phyloP scores from a whole-genome alignment of 1,140 invertebrate genomes.

The Galleria mellonella region DNA sequence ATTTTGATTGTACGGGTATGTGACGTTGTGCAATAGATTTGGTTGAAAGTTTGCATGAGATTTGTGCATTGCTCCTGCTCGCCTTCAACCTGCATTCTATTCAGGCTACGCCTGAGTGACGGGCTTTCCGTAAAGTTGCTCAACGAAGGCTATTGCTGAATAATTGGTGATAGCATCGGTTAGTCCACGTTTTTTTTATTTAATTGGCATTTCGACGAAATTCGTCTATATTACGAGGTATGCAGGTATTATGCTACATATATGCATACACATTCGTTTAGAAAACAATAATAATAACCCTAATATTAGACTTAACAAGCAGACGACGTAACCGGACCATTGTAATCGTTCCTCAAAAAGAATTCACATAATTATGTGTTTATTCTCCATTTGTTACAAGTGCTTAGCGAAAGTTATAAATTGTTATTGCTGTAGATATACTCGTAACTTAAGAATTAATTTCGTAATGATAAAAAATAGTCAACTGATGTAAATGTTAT shows the following conservation, averaged over 20 bases:
- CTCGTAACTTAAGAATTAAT: constrained; percentile 1
- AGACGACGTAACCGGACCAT: constrained; percentile 19
- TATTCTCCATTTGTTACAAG: constrained; percentile 14
- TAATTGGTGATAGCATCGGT: constrained; percentile 12
- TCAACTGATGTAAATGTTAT: no score
- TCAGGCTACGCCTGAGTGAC: constrained; percentile 9
- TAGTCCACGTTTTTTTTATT: not conserved
- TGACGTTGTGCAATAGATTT: constrained; percentile 11
- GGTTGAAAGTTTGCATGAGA: not conserved
- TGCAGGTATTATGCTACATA: not conserved
- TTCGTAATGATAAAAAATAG: no score
- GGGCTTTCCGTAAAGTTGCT: constrained; percentile 12
- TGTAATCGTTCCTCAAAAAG: constrained; percentile 18
- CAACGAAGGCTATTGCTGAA: constrained; percentile 13
- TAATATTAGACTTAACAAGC: not conserved
- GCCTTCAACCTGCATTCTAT: constrained; percentile 17
- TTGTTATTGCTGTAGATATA: no score
- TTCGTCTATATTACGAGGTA: not conserved
- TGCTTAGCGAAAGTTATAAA: constrained; percentile 18
- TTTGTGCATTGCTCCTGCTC: constrained; percentile 14
- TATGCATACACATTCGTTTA: no score
- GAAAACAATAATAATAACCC: constrained; percentile 8
- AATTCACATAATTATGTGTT: constrained; percentile 23
- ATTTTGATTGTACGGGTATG: constrained; percentile 10
- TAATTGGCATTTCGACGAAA: not conserved